Base-by-base conservation (phyloP, 2,888 invertebrate genomes). In the Disparrhopalites patrizii region DNA sequence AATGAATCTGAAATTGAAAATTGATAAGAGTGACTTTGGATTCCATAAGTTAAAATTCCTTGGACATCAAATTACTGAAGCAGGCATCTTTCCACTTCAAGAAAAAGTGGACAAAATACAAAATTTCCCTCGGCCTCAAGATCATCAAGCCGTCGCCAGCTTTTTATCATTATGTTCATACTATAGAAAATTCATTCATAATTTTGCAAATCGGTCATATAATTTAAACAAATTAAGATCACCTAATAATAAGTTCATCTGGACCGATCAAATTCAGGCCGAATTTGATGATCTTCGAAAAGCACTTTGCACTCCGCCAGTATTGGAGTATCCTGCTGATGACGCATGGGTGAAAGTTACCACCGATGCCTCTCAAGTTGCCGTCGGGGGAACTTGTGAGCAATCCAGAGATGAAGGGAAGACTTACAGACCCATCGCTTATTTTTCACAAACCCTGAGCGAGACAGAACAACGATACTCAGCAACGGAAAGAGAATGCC, bases 401-500 rank as follows among this genome's bases (percentile, higher is more conserved):
- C 52, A 52, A 18, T 13, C 52, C 3, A 28, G 8, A 7, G 52
- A 52, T n/a, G n/a, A 5, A 10, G 52, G 52, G 3, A 52, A 52
- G 28, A 52, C 27, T 30, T 52, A n/a, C 10, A 38, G 36, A 20
- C n/a, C 20, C 1, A 18, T 67, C 18, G 40, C 36, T 10, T 67
- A 54, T 43, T 18, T 30, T 10, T 28, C 28, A 0, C 23, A 47
- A n/a, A 27, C 13, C 4, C 43, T 58, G 1, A 43, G 20, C 1
- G 10, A 27, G 3, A 2, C 1, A 15, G 58, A 58, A 43, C 15
- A 43, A 28, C 20, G 69, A 8, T 75, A 67, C 23, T 36, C 54
- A 4, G 61, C 63, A 10, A 47, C 67, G 23, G 71, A 75, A 33
- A 66, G 69, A 25, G 76, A 77, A 68, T 66, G 67, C 13, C 52